Base-by-base conservation (phyloP, 2,888 invertebrate species). In the Synanthedon andrenaeformis region DNA sequence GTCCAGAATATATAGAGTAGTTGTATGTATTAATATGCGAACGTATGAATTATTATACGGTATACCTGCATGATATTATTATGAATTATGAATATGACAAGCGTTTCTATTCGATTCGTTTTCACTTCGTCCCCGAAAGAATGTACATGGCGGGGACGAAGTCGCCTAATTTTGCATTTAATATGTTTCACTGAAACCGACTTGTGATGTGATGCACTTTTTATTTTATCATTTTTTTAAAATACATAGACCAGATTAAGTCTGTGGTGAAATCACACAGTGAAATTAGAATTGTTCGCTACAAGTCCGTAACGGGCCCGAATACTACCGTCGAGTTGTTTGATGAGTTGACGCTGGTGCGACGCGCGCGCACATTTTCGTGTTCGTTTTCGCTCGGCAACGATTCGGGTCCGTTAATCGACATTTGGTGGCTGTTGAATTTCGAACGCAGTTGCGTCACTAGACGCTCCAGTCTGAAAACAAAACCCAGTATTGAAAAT, bases 241-340 rank as follows among this genome's bases (percentile, higher is more conserved):
- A 65, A 19, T 73, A 53, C 58, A 75, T 57, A 59, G 81, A 78
- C 69, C 74, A 77, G 64, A 82, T 58, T 53, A 82, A 57, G 60
- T 85, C 82, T 48, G 74, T 64, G 60, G 73, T 68, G 35, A 83
- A 57, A 28, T 60, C 64, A 58, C 72, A 70, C 53, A 70, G 67
- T 57, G 68, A 62, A 57, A 70, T 69, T 57, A 62, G 66, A 55
- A 71, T 49, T 59, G 65, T 80, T 78, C 83, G 84, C 83, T 87
- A 89, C 80, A 89, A 88, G 70, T 91, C 90, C 2, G 91, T 91
- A 14, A 91, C 90, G 13, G 90, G 90, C 14, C 91, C 91, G 59
- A 90, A 89, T 51, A 91, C 82, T 41, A 90, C 89, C 42, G 82
- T 80, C 13, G 83, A 74, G 62, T 76, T 79, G 54, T 77, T 79